Evolutionary conservation across 2,888 invertebrate species (phyloP), one percentile per base, ranked within the genome.

Genomic region (Chrysotoxum bicinctum): DNA sequence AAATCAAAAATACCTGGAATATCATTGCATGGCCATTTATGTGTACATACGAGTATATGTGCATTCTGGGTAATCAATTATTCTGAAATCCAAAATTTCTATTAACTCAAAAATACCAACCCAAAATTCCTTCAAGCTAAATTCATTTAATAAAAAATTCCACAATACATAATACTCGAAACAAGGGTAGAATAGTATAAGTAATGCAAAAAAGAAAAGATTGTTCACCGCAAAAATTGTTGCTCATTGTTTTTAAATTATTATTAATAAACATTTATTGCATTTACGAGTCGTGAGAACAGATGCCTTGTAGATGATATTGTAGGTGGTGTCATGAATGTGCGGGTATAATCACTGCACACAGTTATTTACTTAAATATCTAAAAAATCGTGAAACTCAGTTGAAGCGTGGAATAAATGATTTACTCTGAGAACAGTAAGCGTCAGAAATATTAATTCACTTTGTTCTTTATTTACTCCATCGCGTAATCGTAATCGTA

Each of bases 171-270:
- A 26, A 16, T n/a, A n/a, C n/a, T 8, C 7, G 14, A 50, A 26
- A 23, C 8, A n/a, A 21, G 12, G 12, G 14, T 21, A 50, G 12
- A 50, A 50, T 48, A 19, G 1, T 19, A 0, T 12, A 14, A 23
- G 14, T 12, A 26, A 50, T 26, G 50, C 23, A 26, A 26, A 50
- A 14, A 26, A 50, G 12, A 16, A 10, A 19, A 12, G 10, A 32
- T 35, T 37, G 37, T 14, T 37, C 21, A 21, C 8, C 14, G n/a
- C 1, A 58, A 37, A 58, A 37, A 58, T 37, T 37, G 58, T 35
- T 58, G 37, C 58, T 21, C 58, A 58, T 58, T 58, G 58, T 58
- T 35, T 54, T 37, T 21, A 23, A 37, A 37, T 58, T 32, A 58
- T 58, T 14, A 32, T 54, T 54, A 16, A 37, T 37, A 58, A 58